phyloP scores from a whole-genome alignment of 2,113 vertebrate genomes.

The Otus sunia region DNA sequence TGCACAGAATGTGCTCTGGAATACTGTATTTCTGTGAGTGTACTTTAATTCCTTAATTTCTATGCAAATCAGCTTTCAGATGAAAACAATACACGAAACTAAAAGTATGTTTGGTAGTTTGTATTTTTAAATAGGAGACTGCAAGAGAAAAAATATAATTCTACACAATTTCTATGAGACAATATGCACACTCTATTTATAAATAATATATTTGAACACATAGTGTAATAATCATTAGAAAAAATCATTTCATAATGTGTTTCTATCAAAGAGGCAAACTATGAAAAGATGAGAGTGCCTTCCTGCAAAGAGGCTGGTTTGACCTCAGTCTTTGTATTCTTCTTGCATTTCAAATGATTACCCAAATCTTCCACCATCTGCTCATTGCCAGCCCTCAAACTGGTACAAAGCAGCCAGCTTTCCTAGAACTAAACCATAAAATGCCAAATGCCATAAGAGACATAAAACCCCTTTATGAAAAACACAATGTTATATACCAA shows the following conservation, averaged over 20 bases:
- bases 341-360: not conserved
- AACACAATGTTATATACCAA: not conserved
- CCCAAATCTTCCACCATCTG: not conserved
- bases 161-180: not conserved
- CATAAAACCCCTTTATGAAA: not conserved
- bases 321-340: not conserved
- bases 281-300: not conserved
- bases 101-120: not conserved
- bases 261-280: not conserved
- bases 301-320: not conserved
- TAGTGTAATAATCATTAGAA: constrained; percentile 26
- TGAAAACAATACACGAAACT: not conserved
- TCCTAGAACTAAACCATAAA: not conserved
- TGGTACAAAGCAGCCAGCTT: not conserved
- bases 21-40: not conserved
- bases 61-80: constrained; percentile 46
- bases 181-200: not conserved
- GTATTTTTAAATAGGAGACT: constrained; percentile 26
- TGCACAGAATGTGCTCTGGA: not conserved
- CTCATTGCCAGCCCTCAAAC: not conserved
- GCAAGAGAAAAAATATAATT: constrained; percentile 28
- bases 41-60: constrained; percentile 38
- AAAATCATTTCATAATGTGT: not conserved
- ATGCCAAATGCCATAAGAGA: not conserved
- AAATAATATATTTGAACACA: constrained; percentile 21